Base-by-base conservation (phyloP, 2,888 invertebrate species). In the Cryptocephalus moraei region DNA sequence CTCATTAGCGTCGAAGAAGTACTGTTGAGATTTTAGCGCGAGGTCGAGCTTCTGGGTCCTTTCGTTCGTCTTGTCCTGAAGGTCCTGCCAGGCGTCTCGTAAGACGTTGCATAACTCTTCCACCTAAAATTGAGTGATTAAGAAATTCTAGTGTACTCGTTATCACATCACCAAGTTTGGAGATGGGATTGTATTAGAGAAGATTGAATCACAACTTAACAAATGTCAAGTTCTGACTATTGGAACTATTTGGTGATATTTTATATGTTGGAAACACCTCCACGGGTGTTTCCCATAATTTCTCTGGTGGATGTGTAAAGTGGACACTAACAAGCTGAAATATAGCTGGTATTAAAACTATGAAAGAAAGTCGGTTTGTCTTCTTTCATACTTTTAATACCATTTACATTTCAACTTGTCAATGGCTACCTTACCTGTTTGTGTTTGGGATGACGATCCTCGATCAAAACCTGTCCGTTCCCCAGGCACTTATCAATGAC, bases 1-100 rank as follows among this genome's bases (percentile, higher is more conserved):
- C 71, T 93, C 93, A 41, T 83, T 83, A 9, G 91, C 89, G 67
- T 93, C 92, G 63, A 89, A 90, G 72, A 89, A 80, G 74, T 89
- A 92, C 74, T 93, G 91, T 69, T 95, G 95, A 9, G 91, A 88
- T 64, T 85, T 85, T 46, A 94, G 74, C 0, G 91, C 90, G 52
- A 90, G 77, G 57, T 94, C 93, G 49, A 95, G 76, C 51, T 86
- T 84, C 34, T 79, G 79, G 31, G 82, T 83, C 40, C 92, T 77
- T 53, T 83, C 81, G 32, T 76, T 77, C 0, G 86, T 84, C 52
- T 82, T 82, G 13, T 77, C 74, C 34, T 84, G 79, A 9, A 92
- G 76, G 44, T 84, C 80, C 9, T 75, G 70, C 91, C 92, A 93
- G 0, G 85, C 80, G 1, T 77, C 73, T 54, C 81, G 77, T 36